These are phyloP conservation scores for Incurvaria masculella DNA, from an alignment of 2,888 invertebrate species.

Conservation along the genomic window DNA sequence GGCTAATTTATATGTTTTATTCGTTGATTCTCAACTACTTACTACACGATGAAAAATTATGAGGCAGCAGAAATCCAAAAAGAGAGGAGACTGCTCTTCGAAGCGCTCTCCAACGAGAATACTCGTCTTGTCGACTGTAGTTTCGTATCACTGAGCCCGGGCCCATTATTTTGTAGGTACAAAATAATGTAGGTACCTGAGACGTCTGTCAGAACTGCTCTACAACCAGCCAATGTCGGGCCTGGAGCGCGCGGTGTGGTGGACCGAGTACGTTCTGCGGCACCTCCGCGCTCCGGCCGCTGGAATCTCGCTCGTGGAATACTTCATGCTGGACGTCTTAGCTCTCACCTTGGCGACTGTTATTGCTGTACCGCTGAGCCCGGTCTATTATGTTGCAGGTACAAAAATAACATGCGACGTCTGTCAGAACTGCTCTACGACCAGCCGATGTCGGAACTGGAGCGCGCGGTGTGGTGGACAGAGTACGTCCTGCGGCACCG, in stretches of 20 bases:
- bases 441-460: constrained; percentile 31
- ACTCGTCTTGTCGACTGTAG: too few relatives aligned
- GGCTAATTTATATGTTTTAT: too few relatives aligned
- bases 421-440: constrained; percentile 27
- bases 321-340: constrained; percentile 13
- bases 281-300: constrained; percentile 19
- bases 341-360: constrained; percentile 8
- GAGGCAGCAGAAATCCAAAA: too few relatives aligned
- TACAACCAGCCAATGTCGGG: constrained; percentile 22
- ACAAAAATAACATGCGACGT: constrained; percentile 20
- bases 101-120: too few relatives aligned
- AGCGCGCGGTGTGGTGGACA: constrained; percentile 51
- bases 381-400: neutral
- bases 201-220: constrained; percentile 16
- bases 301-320: constrained; percentile 5
- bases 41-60: too few relatives aligned
- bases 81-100: too few relatives aligned
- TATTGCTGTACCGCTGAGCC: neutral
- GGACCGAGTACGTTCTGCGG: too few relatives aligned
- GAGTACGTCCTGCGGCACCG: constrained; percentile 48
- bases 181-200: constrained; percentile 26
- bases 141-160: too few relatives aligned
- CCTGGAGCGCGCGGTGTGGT: constrained; percentile 23
- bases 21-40: too few relatives aligned
- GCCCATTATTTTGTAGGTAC: constrained; percentile 30